Percentiles rank a stretch among this genome's conserved stretches.
phyloP scores from a whole-genome alignment of 2,888 invertebrate genomes.

The Pollenia angustigena region DNA sequence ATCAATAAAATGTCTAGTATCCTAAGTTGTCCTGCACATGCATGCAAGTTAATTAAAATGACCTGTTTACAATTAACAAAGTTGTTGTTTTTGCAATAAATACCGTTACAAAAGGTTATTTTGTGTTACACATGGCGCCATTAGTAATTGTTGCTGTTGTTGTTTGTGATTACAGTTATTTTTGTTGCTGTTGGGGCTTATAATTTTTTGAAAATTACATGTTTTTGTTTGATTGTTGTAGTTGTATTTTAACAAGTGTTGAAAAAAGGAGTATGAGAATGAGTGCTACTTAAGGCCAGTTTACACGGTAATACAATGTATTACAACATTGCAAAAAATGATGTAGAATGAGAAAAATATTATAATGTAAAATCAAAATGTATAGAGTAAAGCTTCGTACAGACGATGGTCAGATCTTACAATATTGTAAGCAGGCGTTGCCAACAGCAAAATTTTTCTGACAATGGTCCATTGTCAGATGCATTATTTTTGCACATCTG shows the following conservation, averaged over 20 bases:
- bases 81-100: slow-evolving; percentile 8
- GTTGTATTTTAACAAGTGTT: slow-evolving; percentile 15
- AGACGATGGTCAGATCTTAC: no score
- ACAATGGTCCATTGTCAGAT: no score
- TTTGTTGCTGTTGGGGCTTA: slow-evolving; percentile 25
- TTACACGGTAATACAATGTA: no score
- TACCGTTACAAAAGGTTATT: slow-evolving; percentile 40
- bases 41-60: slow-evolving; percentile 30
- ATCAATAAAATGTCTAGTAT: slow-evolving; percentile 51
- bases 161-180: background rate
- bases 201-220: slow-evolving; percentile 52
- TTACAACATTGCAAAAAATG: no score
- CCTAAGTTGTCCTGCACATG: slow-evolving; percentile 56
- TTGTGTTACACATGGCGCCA: slow-evolving; percentile 50
- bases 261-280: slow-evolving; percentile 1
- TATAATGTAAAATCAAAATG: no score
- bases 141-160: slow-evolving; percentile 8
- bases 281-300: background rate
- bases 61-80: slow-evolving; percentile 20
- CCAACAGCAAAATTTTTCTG: no score
- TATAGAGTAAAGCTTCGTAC: no score
- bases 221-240: slow-evolving; percentile 21
- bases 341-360: no score
- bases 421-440: no score
- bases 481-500: no score